Conservation (phyloP, 2,888 invertebrate species). For the Muschampia plurimacula region DNA sequence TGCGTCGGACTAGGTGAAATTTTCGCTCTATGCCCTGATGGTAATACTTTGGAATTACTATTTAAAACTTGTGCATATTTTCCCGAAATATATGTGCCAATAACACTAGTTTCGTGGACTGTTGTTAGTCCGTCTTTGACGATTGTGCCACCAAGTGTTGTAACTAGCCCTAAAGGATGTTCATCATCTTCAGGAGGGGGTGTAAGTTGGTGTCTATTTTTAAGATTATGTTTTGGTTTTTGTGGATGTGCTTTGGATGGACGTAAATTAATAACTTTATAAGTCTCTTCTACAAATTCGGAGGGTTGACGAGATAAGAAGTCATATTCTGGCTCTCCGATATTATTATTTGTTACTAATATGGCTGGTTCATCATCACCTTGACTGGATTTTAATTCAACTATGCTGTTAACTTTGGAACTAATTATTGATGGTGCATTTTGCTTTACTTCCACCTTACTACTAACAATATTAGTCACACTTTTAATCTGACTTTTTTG, state of each 20-base stretch:
- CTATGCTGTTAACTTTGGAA: slow-evolving; percentile 82
- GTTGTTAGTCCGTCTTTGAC: slow-evolving; percentile 94
- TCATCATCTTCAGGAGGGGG: slow-evolving; percentile 85
- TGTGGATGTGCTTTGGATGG: slow-evolving; percentile 86
- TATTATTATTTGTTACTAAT: slow-evolving; percentile 88
- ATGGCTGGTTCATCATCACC: slow-evolving; percentile 85
- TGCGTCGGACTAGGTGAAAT: slow-evolving; percentile 88
- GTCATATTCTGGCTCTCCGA: slow-evolving; percentile 93
- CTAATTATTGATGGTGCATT: slow-evolving; percentile 64
- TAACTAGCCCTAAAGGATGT: slow-evolving; percentile 92
- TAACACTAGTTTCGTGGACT: slow-evolving; percentile 95
- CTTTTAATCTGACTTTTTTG: slow-evolving; percentile 70
- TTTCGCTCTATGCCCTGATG: slow-evolving; percentile 84
- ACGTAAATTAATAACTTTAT: slow-evolving; percentile 92
- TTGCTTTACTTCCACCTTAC: slow-evolving; percentile 82
- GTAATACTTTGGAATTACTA: slow-evolving; percentile 90
- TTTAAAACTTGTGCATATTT: slow-evolving; percentile 95
- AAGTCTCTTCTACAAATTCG: slow-evolving; percentile 94
- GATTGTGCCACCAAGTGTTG: slow-evolving; percentile 93
- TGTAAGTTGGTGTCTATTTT: slow-evolving; percentile 74
- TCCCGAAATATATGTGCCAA: slow-evolving; percentile 94
- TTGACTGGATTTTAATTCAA: slow-evolving; percentile 82
- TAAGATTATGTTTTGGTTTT: slow-evolving; percentile 76
- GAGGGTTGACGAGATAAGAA: slow-evolving; percentile 94
- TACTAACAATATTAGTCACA: slow-evolving; percentile 72